Base-by-base conservation (phyloP, 1,140 invertebrate genomes). In the Drosophila albomicans region DNA sequence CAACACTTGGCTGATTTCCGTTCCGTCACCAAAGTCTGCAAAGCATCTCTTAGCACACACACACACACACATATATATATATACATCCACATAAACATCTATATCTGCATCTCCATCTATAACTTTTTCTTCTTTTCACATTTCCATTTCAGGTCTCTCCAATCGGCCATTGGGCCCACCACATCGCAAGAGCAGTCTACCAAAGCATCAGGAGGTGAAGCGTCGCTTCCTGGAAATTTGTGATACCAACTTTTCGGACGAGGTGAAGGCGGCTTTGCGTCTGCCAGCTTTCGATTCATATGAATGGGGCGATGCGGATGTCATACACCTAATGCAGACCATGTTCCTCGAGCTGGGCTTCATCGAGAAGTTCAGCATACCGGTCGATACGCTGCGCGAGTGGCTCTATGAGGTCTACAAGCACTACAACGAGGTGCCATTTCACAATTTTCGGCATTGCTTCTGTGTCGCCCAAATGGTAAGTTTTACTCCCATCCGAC, bases 381-480 rank as follows among this genome's bases (percentile, higher is more conserved):
- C 96, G 81, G 94, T 96, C 82, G 93, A 94, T 49, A 95, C 94
- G n/a, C 93, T 96, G 43, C 94, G 95, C 51, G 95, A 95, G 82
- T 96, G 96, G 93, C 94, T 97, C 45, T 96, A 95, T 84, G 95
- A 96, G 92, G 96, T 97, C 41, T 97, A 97, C 91, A 96, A 97
- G 91, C 97, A 97, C 93, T 98, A 98, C 94, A 96, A 97, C 92
- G 96, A 97, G 93, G 97, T 97, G 86, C 97, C 97, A 49, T 98
- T 98, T 93, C 97, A 98, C 92, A 98, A 98, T 93, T 98, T 98
- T 93, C 94, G 96, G 52, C 97, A 98, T 91, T 97, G 96, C 89
- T 98, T 98, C 93, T 97, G 96, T 93, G 97, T 98, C 52, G 95
- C 97, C 46, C 97, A 98, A 94, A 98, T 98, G 97, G 97, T 97